A percentile compares a stretch with the other conserved stretches of the same genome.
Conservation (phyloP, 2,113 vertebrate genomes). For the Hyperopisus bebe region DNA sequence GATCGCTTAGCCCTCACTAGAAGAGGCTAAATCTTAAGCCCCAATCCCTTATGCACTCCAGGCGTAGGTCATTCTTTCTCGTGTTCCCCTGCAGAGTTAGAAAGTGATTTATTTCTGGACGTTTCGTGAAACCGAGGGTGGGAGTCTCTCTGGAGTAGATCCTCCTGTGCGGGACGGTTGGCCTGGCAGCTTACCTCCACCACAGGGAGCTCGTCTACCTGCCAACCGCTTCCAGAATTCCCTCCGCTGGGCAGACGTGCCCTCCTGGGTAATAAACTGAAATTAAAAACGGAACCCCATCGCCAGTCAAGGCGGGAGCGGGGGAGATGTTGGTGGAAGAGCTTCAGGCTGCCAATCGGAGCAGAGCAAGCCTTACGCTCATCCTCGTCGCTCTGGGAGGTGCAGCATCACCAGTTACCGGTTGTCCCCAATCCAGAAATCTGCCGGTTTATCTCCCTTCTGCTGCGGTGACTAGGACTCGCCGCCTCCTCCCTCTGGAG, state of each 20-base stretch:
- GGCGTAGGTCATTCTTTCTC: not conserved
- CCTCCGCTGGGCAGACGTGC: not conserved
- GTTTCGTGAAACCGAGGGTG: not conserved
- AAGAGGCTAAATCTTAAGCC: not conserved
- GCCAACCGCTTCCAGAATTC: not conserved
- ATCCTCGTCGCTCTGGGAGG: conserved; percentile 43
- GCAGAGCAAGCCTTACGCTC: conserved; percentile 36
- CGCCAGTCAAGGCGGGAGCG: not conserved
- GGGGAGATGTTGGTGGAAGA: not conserved
- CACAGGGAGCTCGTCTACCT: not conserved
- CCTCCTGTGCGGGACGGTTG: not conserved
- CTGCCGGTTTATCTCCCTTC: conserved; percentile 49
- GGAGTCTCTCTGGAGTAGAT: not conserved
- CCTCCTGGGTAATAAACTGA: not conserved
- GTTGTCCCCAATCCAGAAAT: conserved; percentile 50
- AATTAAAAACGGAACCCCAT: not conserved
- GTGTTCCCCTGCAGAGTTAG: not conserved
- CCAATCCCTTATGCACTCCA: not conserved
- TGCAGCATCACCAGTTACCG: conserved; percentile 49
- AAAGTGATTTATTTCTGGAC: not conserved
- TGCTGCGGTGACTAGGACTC: conserved; percentile 37
- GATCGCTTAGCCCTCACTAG: not conserved
- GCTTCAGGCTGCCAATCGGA: not conserved
- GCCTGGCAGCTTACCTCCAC: not conserved
- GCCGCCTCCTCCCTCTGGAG: conserved; percentile 41